Evolutionary conservation across 2,888 invertebrate genomes (phyloP).

Genomic region (Tanypteryx hageni): DNA sequence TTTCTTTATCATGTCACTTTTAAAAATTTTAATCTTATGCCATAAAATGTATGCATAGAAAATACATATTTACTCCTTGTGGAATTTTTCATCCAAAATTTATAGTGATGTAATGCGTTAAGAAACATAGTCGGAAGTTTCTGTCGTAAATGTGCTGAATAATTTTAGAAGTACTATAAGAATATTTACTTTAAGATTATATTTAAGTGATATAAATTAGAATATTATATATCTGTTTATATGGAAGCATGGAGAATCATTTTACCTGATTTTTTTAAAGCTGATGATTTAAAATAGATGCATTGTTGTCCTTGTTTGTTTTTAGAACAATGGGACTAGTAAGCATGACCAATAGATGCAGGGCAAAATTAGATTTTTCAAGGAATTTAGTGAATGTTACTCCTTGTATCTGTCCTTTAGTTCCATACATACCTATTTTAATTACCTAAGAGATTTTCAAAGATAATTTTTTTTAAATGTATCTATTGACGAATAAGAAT

Average conservation of each 20-base stretch:
- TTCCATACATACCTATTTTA: not conserved
- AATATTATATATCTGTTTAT: conserved; percentile 37
- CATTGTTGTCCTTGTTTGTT: conserved; percentile 25
- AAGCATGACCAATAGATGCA: conserved; percentile 44
- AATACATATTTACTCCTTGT: conserved; percentile 30
- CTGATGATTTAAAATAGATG: conserved; percentile 44
- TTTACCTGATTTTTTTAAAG: conserved; percentile 49
- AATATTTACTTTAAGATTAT: conserved; percentile 25
- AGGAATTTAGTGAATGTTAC: conserved; percentile 41
- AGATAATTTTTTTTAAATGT: not conserved
- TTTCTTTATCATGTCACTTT: not conserved
- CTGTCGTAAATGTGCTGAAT: not conserved
- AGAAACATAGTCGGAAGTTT: not conserved
- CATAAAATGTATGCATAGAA: not conserved
- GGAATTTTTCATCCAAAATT: conserved; percentile 54
- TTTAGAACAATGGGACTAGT: conserved; percentile 51
- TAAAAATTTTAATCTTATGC: not conserved
- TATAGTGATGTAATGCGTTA: not conserved
- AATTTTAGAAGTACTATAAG: not conserved
- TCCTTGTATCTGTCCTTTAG: conserved; percentile 2
- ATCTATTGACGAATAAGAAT: not conserved
- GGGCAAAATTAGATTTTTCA: conserved; percentile 48
- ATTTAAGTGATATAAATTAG: not conserved
- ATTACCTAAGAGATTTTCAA: not conserved
- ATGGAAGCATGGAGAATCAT: conserved; percentile 63